Conservation (phyloP, 2,797 vertebrate genomes). For the Sciurus vulgaris region DNA sequence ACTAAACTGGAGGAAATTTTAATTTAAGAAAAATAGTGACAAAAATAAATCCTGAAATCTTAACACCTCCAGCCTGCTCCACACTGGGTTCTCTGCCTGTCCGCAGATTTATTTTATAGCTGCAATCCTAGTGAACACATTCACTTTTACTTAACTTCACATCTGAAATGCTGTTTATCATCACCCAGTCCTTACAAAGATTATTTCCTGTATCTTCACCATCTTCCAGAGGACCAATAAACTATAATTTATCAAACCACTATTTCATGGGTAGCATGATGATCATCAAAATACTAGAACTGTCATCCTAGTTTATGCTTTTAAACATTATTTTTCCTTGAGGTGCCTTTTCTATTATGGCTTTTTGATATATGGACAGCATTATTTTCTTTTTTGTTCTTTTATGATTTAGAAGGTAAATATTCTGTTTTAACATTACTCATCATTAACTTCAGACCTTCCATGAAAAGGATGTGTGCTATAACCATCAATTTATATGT, state of each 20-base stretch:
- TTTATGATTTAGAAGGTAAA: constrained; percentile 52
- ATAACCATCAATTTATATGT: constrained; percentile 13
- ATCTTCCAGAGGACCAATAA: constrained; percentile 58
- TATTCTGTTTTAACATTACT: constrained; percentile 41
- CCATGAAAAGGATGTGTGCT: background rate
- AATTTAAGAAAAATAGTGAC: constrained; percentile 16
- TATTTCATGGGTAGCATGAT: constrained; percentile 32
- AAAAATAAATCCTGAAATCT: constrained; percentile 35
- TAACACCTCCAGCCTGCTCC: background rate
- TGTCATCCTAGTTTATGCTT: constrained; percentile 56
- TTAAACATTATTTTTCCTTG: constrained; percentile 60
- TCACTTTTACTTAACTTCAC: constrained; percentile 33
- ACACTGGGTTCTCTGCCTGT: background rate
- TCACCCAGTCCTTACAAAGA: background rate
- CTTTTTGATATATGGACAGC: constrained; percentile 23
- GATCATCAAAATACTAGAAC: background rate
- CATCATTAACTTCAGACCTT: constrained; percentile 57
- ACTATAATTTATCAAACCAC: constrained; percentile 52
- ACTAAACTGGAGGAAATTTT: background rate
- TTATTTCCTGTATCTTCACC: constrained; percentile 53
- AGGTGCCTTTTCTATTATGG: constrained; percentile 31
- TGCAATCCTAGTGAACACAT: background rate
- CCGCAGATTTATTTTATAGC: background rate
- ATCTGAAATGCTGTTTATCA: constrained; percentile 29
- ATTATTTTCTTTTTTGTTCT: constrained; percentile 57